Evolutionary conservation across 2,113 vertebrate species (phyloP).

Genomic region (Machaerirhynchus nigripectus): DNA sequence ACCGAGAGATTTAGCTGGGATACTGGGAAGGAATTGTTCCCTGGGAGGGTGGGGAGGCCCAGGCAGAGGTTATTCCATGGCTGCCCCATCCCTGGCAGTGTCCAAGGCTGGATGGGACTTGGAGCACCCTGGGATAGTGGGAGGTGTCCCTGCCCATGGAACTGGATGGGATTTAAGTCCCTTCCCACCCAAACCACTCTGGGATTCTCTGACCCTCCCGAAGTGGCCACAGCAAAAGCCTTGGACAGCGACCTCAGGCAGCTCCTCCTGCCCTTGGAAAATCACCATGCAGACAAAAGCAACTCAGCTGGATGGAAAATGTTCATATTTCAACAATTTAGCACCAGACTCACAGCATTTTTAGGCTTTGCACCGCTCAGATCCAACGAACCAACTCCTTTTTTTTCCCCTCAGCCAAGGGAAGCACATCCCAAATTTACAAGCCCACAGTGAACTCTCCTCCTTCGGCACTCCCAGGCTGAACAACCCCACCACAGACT

Average conservation of each 20-base stretch:
- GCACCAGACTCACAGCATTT: not conserved
- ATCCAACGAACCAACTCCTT: not conserved
- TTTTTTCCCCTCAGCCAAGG: too few species aligned
- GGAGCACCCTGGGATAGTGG: not conserved
- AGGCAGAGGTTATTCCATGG: not conserved
- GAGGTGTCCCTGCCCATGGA: not conserved
- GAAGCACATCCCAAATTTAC: not conserved
- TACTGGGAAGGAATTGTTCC: not conserved
- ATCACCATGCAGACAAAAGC: not conserved
- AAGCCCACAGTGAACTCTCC: not conserved
- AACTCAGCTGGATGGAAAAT: not conserved
- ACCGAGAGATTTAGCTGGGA: not conserved
- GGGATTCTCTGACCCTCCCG: not conserved
- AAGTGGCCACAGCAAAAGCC: not conserved
- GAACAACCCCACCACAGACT: not conserved
- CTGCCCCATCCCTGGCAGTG: not conserved
- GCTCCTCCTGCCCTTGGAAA: not conserved
- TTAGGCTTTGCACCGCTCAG: not conserved
- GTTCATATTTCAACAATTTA: rapidly evolving
- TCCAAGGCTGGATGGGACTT: rapidly evolving
- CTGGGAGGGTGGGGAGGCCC: not conserved
- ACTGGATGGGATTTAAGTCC: not conserved
- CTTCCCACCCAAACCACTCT: not conserved
- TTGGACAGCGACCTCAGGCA: not conserved
- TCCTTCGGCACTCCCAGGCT: not conserved